phyloP scores from a whole-genome alignment of 2,888 invertebrate genomes.

The Epinotia demarniana region DNA sequence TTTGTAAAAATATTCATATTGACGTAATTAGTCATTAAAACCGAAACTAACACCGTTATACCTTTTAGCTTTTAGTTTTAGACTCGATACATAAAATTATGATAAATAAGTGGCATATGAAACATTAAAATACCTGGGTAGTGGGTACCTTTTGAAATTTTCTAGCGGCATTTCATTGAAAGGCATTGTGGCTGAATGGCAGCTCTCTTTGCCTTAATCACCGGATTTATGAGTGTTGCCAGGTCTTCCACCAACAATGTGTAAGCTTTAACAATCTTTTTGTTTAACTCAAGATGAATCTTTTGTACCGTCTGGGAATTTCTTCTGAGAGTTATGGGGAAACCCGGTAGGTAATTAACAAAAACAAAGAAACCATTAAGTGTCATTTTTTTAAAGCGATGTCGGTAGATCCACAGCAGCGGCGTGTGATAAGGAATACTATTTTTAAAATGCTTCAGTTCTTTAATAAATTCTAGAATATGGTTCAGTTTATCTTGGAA shows the following conservation, averaged over 20 bases:
- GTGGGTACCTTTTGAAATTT: slow-evolving; percentile 40
- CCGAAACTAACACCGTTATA: slow-evolving; percentile 28
- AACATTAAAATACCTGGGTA: slow-evolving; percentile 25
- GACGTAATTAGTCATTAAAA: slow-evolving; percentile 26
- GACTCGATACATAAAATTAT: slow-evolving; percentile 27
- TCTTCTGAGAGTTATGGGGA: slow-evolving; percentile 12
- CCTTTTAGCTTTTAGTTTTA: slow-evolving; percentile 2
- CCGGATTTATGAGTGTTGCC: slow-evolving; percentile 24
- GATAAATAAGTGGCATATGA: slow-evolving; percentile 19
- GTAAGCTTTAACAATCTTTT: slow-evolving; percentile 29
- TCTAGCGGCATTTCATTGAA: slow-evolving; percentile 8
- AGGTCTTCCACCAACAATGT: neutral
- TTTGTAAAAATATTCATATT: slow-evolving; percentile 15
- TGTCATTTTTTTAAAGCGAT: neutral
- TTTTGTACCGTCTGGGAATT: neutral
- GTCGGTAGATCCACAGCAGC: neutral
- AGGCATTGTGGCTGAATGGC: slow-evolving; percentile 18
- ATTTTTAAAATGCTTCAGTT: no score
- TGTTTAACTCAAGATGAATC: slow-evolving; percentile 8
- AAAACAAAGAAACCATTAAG: slow-evolving; percentile 8
- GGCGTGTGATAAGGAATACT: neutral
- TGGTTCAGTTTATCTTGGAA: no score
- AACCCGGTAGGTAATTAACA: slow-evolving; percentile 19
- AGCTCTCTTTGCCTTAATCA: slow-evolving; percentile 35
- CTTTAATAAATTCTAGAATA: no score